Conservation (phyloP, 23 tunicate species). For the Corella eumyota region DNA sequence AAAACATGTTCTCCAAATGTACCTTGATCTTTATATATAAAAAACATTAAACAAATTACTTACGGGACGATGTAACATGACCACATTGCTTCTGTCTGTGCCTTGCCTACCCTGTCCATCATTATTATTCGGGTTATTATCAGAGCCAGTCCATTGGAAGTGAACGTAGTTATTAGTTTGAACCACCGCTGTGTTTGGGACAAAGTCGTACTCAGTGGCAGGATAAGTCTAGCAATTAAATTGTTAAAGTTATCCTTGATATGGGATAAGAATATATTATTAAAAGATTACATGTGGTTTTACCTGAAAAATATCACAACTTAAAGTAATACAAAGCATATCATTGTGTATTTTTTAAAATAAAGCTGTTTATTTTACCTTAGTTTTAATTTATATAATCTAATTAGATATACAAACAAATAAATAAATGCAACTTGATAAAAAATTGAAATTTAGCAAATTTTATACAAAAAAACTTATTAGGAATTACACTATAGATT, state of each 20-base stretch:
- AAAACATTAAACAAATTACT: too few species aligned
- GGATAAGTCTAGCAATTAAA: constrained; percentile 45
- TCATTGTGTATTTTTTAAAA: neutral
- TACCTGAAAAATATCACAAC: too few species aligned
- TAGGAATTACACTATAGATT: too few species aligned
- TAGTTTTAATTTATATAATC: too few species aligned
- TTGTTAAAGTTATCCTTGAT: too few species aligned
- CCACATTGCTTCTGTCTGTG: constrained; percentile 65
- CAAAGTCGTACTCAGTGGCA: constrained; percentile 78
- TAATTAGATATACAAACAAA: too few species aligned
- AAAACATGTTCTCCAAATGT: too few species aligned
- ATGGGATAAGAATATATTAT: too few species aligned
- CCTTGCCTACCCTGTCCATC: constrained; percentile 70
- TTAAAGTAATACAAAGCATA: neutral
- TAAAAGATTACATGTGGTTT: too few species aligned
- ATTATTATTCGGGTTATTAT: constrained; percentile 59
- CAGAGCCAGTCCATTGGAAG: constrained; percentile 88
- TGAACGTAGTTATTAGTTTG: constrained; percentile 24
- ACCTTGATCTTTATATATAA: too few species aligned
- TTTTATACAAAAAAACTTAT: neutral
- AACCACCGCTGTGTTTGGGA: constrained; percentile 35
- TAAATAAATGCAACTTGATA: neutral
- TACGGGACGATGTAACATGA: constrained; percentile 50
- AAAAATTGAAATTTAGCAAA: neutral
- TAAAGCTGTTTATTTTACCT: neutral